Base-by-base conservation (phyloP, 2,797 vertebrate species). In the Rhadinocentrus ornatus region DNA sequence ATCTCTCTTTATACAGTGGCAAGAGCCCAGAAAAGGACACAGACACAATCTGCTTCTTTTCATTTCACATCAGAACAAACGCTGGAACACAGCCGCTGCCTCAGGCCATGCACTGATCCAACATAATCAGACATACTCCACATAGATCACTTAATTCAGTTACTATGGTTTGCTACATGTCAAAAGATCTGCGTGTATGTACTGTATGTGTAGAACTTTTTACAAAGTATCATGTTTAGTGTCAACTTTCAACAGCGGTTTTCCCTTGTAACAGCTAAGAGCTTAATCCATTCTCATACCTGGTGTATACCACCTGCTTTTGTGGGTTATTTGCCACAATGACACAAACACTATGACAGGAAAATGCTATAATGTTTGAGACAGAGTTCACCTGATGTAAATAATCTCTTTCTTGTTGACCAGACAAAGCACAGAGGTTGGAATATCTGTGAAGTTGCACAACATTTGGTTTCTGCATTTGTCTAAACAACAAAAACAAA, bases 101-200 rank as follows among this genome's bases (percentile, higher is more conserved):
- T 63, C 56, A 62, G 83, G 84, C 75, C 13, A 9, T n/a, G 6
- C 16, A 24, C 69, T 83, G 84, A 92, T 90, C 61, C 55, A 48
- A 88, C 75, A 60, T 53, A 67, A 84, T 76, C 77, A 61, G 87
- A 88, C 80, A 70, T 86, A 63, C 62, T 86, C 74, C 82, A 88
- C 73, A 66, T 22, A 78, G 18, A 80, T 87, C 63, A 77, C 66
- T 80, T 80, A 48, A 74, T 86, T 74, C 64, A 71, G 64, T 53
- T 80, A 80, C 73, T 71, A 75, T 61, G 60, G 59, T 32, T 66
- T 54, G 46, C 27, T 65, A 4, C 57, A 73, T 66, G 53, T 31
- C 54, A 69, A 67, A 65, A 65, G 60, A 73, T 35, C 3, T 10
- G 16, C 8, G 12, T 2, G 4, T 52, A 52, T 24, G 22, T 32